Evolutionary conservation across 2,888 invertebrate species (phyloP), one percentile per base, ranked within the genome.

Genomic region (Bellardia bayeri): DNA sequence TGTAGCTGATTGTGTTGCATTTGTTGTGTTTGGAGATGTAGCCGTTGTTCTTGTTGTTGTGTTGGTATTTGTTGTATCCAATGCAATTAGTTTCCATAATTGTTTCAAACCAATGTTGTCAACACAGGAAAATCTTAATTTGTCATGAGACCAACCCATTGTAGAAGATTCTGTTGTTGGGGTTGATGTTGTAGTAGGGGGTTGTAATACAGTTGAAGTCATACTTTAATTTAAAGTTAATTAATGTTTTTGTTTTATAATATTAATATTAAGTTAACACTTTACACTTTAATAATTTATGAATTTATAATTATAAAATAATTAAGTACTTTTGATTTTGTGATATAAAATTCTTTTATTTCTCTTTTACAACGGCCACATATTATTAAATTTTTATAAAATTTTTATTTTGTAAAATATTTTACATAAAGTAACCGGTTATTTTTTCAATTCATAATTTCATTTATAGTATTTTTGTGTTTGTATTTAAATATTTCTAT

Each of bases 111-210:
- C 93, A 89, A 93, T 93, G 90, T 93, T 93, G 89, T 93, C 93
- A 88, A 93, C 92, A 90, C 93, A 93, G 74, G 93, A 92, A 88
- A 93, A 91, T 88, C 93, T 92, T 88, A 93, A 89, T 91, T 93
- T 93, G 85, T 93, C 93, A 90, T 93, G 93, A 80, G 93, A 93
- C 93, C 93, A 93, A 89, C 93, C 93, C 93, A 94, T 93, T 64
- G 91, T 88, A 75, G 89, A 76, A 71, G 90, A 87, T 88, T 90
- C 89, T 72, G 90, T 51, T 75, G 87, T 68, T 61, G 87, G 85
- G 45, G 82, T 82, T 69, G 89, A 83, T 84, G 88, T 75, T 61
- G 86, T 63, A 37, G 85, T 64, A 54, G 80, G 78, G 11, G 78
- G 72, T 90, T 93, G 93, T 74, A 93, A 90, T 89, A 93, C 90